Conservation (phyloP, 2,113 vertebrate species). For the Neolamprologus brichardi region DNA sequence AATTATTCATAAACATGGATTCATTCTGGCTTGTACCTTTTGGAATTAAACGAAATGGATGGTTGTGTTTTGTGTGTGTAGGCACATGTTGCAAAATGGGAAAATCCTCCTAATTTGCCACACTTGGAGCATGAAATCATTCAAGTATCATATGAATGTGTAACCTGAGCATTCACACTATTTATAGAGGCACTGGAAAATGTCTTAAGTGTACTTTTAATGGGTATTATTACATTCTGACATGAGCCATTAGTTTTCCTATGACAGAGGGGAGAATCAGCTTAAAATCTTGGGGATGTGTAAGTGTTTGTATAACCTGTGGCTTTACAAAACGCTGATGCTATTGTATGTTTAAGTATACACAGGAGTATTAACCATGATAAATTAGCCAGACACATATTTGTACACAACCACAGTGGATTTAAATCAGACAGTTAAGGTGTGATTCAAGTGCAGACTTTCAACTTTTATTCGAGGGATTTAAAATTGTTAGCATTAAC, state of each 20-base stretch:
- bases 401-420: neutral
- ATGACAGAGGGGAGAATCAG: neutral
- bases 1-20: conserved; percentile 36
- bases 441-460: neutral
- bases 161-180: conserved; percentile 6
- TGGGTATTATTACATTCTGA: neutral
- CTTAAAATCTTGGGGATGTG: neutral
- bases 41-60: conserved; percentile 2
- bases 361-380: neutral
- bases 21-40: conserved; percentile 8
- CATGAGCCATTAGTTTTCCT: neutral
- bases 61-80: neutral
- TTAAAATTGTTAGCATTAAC: neutral
- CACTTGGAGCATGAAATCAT: conserved; percentile 35
- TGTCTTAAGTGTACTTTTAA: neutral
- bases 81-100: neutral
- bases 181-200: neutral
- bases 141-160: neutral
- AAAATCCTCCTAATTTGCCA: conserved; percentile 11
- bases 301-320: neutral
- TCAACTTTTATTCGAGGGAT: neutral
- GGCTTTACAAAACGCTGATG: neutral
- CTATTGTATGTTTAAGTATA: neutral
- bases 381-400: neutral
- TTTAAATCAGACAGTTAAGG: neutral